Conservation (phyloP, 1,140 invertebrate species). For the Anagrus nilaparvatae region DNA sequence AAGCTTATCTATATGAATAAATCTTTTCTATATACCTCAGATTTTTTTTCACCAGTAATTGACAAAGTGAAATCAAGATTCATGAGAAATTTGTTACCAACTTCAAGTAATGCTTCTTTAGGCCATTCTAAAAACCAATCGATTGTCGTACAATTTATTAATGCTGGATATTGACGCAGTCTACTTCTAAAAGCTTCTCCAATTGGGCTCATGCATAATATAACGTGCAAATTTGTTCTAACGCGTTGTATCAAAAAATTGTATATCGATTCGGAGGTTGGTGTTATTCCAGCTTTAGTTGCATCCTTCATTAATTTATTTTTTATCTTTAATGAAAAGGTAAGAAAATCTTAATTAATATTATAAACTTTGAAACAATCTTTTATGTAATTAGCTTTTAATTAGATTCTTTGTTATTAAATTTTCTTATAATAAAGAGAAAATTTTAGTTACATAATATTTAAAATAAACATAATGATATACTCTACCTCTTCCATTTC, state of each 20-base stretch:
- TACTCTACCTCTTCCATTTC: constrained; percentile 70
- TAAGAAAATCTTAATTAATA: too few species aligned
- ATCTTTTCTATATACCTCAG: too few species aligned
- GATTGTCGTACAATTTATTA: constrained; percentile 78
- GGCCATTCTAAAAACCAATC: constrained; percentile 87
- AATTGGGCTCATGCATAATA: constrained; percentile 78
- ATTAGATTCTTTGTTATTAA: neutral
- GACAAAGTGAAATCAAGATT: constrained; percentile 55
- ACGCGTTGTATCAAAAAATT: constrained; percentile 67
- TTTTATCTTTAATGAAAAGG: constrained; percentile 59
- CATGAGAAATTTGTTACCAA: constrained; percentile 59
- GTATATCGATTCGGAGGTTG: constrained; percentile 58
- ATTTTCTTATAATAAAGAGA: neutral
- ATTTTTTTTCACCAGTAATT: constrained; percentile 45
- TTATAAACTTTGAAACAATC: too few species aligned
- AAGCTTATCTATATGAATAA: too few species aligned
- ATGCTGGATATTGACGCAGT: constrained; percentile 72
- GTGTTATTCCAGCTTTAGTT: constrained; percentile 51
- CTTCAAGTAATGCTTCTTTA: constrained; percentile 72
- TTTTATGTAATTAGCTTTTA: too few species aligned
- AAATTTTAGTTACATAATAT: neutral
- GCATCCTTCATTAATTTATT: constrained; percentile 53
- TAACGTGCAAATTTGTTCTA: constrained; percentile 65
- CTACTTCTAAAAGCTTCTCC: constrained; percentile 67
- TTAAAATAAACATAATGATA: neutral